A percentile compares a stretch with the other conserved stretches of the same genome.
These are phyloP conservation scores for Cyanoramphus novaezelandiae DNA, from an alignment of 2,113 vertebrate genomes.

Conservation along the genomic window DNA sequence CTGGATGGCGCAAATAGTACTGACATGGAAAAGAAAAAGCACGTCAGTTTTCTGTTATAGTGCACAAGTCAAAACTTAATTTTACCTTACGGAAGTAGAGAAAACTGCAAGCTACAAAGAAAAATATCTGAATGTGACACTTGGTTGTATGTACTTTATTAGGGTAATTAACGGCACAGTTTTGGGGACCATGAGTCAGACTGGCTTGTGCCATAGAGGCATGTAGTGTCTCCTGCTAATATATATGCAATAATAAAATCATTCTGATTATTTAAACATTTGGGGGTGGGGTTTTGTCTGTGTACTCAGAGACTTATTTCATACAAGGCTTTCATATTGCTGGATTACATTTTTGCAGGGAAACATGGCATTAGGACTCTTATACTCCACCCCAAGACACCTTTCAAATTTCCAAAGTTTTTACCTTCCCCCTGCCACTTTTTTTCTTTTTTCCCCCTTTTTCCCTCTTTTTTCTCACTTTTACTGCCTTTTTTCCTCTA, in stretches of 20 bases:
- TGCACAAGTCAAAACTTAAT: not conserved
- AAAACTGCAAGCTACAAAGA: not conserved
- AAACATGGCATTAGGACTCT: fast-evolving
- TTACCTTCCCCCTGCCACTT: fast-evolving
- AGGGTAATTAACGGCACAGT: not conserved
- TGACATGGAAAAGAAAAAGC: not conserved
- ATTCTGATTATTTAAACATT: fast-evolving
- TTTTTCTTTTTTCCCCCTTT: too few species aligned
- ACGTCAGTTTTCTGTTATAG: not conserved
- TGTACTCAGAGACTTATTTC: not conserved
- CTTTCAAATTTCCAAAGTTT: not conserved
- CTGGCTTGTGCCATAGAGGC: not conserved
- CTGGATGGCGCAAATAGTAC: not conserved
- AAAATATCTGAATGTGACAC: fast-evolving
- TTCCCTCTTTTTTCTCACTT: fast-evolving
- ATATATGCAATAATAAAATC: not conserved
- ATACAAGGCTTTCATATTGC: not conserved
- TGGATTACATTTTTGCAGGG: not conserved
- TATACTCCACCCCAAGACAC: not conserved
- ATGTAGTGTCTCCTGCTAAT: not conserved
- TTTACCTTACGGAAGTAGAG: not conserved
- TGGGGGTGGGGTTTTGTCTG: not conserved
- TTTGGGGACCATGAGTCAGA: not conserved
- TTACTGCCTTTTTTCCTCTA: too few species aligned
- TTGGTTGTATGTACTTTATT: not conserved